Base-by-base conservation (phyloP, 2,113 vertebrate species). In the Antennarius striatus region DNA sequence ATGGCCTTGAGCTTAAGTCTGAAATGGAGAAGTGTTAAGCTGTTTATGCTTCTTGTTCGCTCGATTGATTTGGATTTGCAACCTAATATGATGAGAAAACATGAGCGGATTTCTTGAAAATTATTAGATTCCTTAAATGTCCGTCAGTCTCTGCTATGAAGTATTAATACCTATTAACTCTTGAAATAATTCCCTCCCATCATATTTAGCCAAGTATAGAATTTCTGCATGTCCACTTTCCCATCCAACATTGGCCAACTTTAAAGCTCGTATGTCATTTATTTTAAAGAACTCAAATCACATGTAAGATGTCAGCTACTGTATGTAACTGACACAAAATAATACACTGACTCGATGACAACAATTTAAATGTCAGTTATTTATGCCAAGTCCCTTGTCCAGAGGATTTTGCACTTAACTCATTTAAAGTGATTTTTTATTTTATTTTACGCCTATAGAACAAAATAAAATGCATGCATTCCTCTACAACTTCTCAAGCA, bases 331-430 rank as follows among this genome's bases (percentile, higher is more conserved):
- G 56, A 65, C 51, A 7, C 3, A 10, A 62, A 56, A 22, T 22
- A 48, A 64, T 74, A 76, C 69, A 76, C 75, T 81, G 81, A 82
- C 68, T 80, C 32, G 16, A 46, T 67, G 63, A 63, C 68, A 55
- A 62, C 63, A 53, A 67, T 71, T 67, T 11, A 59, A 63, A 73
- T 56, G 67, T 75, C 29, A 52, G n/a, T 50, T 61, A 71, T 62
- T 67, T 50, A 75, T 74, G 79, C 79, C 64, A 82, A 80, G 73
- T 68, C 63, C 65, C 51, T 60, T 40, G 36, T 72, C 65, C 62
- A 51, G 56, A 72, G 56, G 55, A 63, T 68, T 65, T 81, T 77
- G 84, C 80, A 85, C 81, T 86, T 84, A 79, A 55, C 30, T 75
- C 14, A 49, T 67, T 56, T 76, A 65, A 71, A 62, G 62, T 75